phyloP scores from a whole-genome alignment of 2,797 vertebrate species.

The Phoxinus dragarum region DNA sequence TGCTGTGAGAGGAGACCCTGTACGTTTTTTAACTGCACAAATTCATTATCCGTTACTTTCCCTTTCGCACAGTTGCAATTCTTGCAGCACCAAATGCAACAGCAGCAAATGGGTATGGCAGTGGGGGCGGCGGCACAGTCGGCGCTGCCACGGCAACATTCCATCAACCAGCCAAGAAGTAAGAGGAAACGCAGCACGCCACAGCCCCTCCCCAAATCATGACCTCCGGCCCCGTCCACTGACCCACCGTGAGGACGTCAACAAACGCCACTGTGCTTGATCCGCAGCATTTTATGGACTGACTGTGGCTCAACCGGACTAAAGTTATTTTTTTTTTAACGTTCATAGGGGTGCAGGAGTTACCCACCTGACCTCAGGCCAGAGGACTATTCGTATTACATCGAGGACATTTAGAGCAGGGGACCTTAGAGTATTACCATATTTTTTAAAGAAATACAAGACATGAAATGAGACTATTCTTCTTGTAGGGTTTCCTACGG shows the following conservation, averaged over 20 bases:
- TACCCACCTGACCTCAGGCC: slow-evolving; percentile 67
- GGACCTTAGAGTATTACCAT: slow-evolving; percentile 66
- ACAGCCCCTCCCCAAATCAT: slow-evolving; percentile 83
- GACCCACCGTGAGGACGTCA: slow-evolving; percentile 55
- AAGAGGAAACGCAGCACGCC: slow-evolving; percentile 89
- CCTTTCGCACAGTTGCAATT: slow-evolving; percentile 88
- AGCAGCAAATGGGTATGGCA: slow-evolving; percentile 95
- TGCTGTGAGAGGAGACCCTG: slow-evolving; percentile 23
- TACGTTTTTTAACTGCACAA: neutral
- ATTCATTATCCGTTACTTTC: slow-evolving; percentile 27
- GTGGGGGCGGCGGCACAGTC: slow-evolving; percentile 81
- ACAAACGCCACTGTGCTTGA: slow-evolving; percentile 76
- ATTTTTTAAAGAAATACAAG: slow-evolving; percentile 72
- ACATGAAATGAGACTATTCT: slow-evolving; percentile 67
- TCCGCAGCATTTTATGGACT: slow-evolving; percentile 34
- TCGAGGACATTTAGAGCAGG: slow-evolving; percentile 69
- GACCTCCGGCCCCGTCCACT: slow-evolving; percentile 66
- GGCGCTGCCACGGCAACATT: slow-evolving; percentile 84
- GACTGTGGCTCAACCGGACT: slow-evolving; percentile 57
- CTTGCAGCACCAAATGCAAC: slow-evolving; percentile 90
- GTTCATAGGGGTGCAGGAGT: slow-evolving; percentile 73
- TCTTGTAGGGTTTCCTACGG: slow-evolving; percentile 68
- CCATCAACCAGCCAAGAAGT: slow-evolving; percentile 98
- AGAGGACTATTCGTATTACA: slow-evolving; percentile 67
- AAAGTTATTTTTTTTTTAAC: slow-evolving; percentile 52